These are phyloP conservation scores for Pipistrellus nathusii DNA, from an alignment of 2,797 vertebrate species.

Conservation along the genomic window DNA sequence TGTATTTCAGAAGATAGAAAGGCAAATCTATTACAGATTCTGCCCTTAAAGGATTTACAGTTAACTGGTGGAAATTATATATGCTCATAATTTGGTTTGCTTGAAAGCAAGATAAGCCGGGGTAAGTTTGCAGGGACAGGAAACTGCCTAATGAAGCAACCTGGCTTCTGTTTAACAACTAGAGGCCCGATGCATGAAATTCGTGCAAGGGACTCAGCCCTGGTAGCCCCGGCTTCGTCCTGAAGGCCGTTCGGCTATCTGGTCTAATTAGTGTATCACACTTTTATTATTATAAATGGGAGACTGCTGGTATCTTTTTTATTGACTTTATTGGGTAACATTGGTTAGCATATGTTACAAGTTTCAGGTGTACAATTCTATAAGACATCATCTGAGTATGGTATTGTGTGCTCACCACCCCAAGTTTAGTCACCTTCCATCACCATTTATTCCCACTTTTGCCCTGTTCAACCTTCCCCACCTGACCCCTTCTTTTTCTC, in stretches of 20 bases:
- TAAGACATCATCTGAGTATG: background rate
- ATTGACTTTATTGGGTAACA: background rate
- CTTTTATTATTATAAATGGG: no score
- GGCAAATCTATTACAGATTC: background rate
- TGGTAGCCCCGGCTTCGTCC: no score
- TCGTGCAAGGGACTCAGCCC: no score
- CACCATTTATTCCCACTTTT: background rate
- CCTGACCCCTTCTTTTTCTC: background rate
- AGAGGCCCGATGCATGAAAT: background rate
- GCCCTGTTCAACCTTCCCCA: background rate
- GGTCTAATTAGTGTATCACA: no score
- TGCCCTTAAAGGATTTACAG: background rate
- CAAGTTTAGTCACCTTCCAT: background rate
- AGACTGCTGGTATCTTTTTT: background rate
- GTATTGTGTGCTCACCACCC: background rate
- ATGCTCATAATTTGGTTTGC: background rate
- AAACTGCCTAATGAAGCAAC: background rate
- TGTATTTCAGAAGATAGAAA: background rate
- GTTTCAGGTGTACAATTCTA: background rate
- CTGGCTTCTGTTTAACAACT: background rate
- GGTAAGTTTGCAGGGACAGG: background rate
- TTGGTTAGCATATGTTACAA: background rate
- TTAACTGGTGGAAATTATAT: background rate
- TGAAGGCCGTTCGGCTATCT: no score
- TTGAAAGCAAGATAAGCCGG: background rate